Base-by-base conservation (phyloP, 2,888 invertebrate species). In the Cantharis rustica region DNA sequence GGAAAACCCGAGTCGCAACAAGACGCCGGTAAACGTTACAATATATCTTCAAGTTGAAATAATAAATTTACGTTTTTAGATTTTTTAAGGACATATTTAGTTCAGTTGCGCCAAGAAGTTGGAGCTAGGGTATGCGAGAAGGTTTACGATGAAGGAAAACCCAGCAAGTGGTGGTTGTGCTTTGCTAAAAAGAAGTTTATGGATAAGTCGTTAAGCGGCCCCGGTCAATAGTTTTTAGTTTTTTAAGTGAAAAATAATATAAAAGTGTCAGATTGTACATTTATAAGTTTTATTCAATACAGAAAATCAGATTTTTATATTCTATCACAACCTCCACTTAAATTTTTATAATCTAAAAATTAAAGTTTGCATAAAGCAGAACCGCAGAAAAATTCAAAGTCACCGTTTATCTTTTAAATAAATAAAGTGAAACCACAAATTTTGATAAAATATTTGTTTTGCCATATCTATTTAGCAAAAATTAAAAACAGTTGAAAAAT, bases 111-210 rank as follows among this genome's bases (percentile, higher is more conserved):
- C 75, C 98, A 99, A 89, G 99, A 99, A 89, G 96, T 97, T 26
- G 98, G 99, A 2, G 89, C 91, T 72, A 92, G 99, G 80, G 93
- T 99, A 13, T 93, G 96, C 87, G 98, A 98, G 77, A 96, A 95
- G 89, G 99, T 96, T 2, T 98, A 97, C 88, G 93, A 93, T 66
- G 95, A 95, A 80, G 98, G 97, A 9, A 98, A 97, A 86, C 98
- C 99, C 10, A 97, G 96, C 87, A 99, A 99, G 89, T 99, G 99
- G 99, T 99, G 99, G 99, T 90, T 98, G 75, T 99, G 99, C 87
- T 99, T 99, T 90, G 95, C 98, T 26, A 98, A 98, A 87, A 98
- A 98, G 92, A 98, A 98, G 91, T 99, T 99, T 88, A 99, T 99
- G 98, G 99, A 99, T 88, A 99, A 99, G 88, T 97, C 97, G 26